Conservation (phyloP, 2,888 invertebrate genomes). For the Noctua janthe region DNA sequence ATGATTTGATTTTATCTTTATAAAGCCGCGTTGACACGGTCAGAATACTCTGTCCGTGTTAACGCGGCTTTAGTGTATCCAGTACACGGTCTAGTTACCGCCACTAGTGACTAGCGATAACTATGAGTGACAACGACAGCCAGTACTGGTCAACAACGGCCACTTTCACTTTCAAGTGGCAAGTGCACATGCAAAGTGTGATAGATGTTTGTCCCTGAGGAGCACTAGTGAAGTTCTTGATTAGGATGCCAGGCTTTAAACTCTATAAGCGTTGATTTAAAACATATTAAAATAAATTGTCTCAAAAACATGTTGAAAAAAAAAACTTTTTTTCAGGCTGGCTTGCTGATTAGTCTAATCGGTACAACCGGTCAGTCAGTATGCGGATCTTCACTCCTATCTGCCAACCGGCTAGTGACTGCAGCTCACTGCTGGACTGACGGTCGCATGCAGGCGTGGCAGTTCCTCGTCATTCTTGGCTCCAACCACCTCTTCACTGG, state of each 20-base stretch:
- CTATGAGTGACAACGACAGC: not conserved
- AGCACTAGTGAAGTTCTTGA: no score
- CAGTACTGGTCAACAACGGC: not conserved
- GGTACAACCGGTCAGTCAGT: slow-evolving; percentile 72
- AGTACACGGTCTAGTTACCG: not conserved
- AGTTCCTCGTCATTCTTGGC: slow-evolving; percentile 77
- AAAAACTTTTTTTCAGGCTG: slow-evolving; percentile 69
- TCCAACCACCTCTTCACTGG: slow-evolving; percentile 75
- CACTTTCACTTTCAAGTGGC: not conserved
- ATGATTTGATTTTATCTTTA: no score
- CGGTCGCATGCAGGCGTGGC: slow-evolving; percentile 71
- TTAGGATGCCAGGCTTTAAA: not conserved
- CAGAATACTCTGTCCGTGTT: not conserved
- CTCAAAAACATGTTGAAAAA: no score
- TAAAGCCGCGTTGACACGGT: no score
- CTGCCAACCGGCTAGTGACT: slow-evolving; percentile 74
- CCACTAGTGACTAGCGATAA: not conserved
- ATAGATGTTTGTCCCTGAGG: not conserved
- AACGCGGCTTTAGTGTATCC: no score
- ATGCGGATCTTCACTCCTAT: slow-evolving; percentile 77
- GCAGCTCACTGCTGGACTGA: slow-evolving; percentile 83
- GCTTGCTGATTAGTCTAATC: slow-evolving; percentile 75
- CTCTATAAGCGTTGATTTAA: not conserved
- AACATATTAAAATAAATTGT: not conserved
- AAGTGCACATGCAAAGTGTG: not conserved